Base-by-base conservation (phyloP, 2,113 vertebrate species). In the Sorex araneus region DNA sequence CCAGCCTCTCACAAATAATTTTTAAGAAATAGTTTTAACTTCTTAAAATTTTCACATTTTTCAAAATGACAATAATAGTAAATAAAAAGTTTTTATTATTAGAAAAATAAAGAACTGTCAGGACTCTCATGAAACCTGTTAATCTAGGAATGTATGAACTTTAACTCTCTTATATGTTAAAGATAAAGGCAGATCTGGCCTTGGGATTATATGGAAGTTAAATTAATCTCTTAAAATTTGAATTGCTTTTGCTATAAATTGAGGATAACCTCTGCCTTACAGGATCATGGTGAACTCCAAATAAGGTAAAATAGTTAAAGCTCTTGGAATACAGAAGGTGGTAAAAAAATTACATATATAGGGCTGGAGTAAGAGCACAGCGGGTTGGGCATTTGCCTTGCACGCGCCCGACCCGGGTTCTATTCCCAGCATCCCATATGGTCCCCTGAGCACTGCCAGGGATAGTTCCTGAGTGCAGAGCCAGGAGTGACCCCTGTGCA, bases 11-110 rank as follows among this genome's bases (percentile, higher is more conserved):
- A 50, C 47, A 50, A 9, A 50, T 12, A 7, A 50, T 60, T 21
- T 80, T 43, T 10, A 25, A 75, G 34, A 82, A 87, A 80, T 11
- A 34, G 8, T 70, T 87, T 83, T 83, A 63, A 70, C n/a, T 88
- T 82, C 36, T 88, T 50, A 47, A 69, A 83, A 70, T 60, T 75
- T 19, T 88, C 36, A 79, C 12, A 70, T 60, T 82, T 92, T 82
- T 92, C 18, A 40, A 83, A 76, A 63, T 50, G 64, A 64, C n/a
- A 80, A 50, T 50, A 9, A 50, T 63, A 78, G 76, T 30, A 76
- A 36, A 34, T 66, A 78, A 63, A 60, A 70, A 30, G 34, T 12
- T 86, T 80, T 30, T 57, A 45, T 57, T 60, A 9, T 88, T 88
- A 83, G 30, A 12, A 45, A 40, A 40, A 40, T 40, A 60, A 60